phyloP scores from a whole-genome alignment of 2,797 vertebrate species.

The Myotis findleyi region DNA sequence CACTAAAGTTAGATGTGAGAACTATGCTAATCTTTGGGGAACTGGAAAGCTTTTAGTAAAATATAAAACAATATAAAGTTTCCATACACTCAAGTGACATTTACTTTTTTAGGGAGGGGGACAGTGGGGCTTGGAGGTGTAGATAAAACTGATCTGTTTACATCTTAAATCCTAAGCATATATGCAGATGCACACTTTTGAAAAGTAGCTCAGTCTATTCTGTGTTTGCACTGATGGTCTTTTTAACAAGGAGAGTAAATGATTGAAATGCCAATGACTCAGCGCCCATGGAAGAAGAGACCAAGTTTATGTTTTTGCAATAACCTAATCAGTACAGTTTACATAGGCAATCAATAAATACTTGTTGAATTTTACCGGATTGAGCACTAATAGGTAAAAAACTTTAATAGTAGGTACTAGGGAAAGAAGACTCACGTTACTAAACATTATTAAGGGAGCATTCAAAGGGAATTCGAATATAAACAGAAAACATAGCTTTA shows the following conservation, averaged over 20 bases:
- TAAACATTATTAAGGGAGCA: slow-evolving; percentile 30
- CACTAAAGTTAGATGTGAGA: neutral
- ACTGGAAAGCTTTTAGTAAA: slow-evolving; percentile 21
- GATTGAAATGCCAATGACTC: slow-evolving; percentile 31
- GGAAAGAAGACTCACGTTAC: slow-evolving; percentile 20
- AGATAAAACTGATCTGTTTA: slow-evolving; percentile 57
- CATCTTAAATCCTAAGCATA: slow-evolving; percentile 24
- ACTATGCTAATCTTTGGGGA: neutral
- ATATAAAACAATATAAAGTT: slow-evolving; percentile 28
- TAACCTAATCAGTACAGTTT: slow-evolving; percentile 43
- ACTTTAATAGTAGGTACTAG: neutral
- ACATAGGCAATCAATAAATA: slow-evolving; percentile 39
- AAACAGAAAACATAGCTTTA: slow-evolving; percentile 47
- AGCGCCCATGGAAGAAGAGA: neutral
- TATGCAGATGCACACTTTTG: neutral
- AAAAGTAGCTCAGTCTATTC: neutral
- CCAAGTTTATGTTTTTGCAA: slow-evolving; percentile 23
- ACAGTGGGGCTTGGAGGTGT: neutral
- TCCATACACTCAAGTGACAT: neutral
- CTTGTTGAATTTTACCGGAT: neutral
- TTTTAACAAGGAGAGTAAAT: slow-evolving; percentile 48
- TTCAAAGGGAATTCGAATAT: slow-evolving; percentile 38
- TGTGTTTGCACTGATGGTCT: neutral
- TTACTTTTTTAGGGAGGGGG: neutral
- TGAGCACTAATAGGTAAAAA: slow-evolving; percentile 18